Conservation (phyloP, 30 jellyfish, hydroid and myxozoan species). For the Mastigias papua region DNA sequence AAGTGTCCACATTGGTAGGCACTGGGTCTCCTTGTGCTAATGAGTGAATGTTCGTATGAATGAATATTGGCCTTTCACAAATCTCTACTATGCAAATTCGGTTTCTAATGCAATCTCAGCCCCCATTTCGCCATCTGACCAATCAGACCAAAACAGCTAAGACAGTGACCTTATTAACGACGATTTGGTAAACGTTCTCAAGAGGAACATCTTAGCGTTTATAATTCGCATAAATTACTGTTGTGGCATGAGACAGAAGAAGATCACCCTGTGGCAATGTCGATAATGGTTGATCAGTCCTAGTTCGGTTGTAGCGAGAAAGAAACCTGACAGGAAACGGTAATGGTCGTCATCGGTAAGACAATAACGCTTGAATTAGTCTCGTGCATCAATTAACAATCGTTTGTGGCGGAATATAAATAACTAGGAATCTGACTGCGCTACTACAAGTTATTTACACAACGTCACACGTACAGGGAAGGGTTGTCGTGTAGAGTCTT, state of each 20-base stretch:
- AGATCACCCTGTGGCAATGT: slow-evolving; percentile 3
- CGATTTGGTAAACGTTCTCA: no score
- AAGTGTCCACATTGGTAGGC: no score
- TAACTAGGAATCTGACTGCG: not conserved
- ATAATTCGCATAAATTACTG: not conserved
- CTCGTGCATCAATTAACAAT: slow-evolving; percentile 35
- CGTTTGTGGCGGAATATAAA: slow-evolving; percentile 10
- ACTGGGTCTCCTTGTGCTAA: no score
- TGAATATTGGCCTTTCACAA: no score
- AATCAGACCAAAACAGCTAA: no score
- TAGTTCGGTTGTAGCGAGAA: not conserved
- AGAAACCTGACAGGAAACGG: slow-evolving; percentile 40
- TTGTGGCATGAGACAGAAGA: not conserved
- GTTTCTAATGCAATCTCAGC: no score
- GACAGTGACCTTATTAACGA: no score
- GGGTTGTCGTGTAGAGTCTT: not conserved
- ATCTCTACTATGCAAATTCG: no score
- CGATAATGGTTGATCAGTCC: not conserved
- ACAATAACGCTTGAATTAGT: slow-evolving; percentile 48
- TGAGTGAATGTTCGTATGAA: no score
- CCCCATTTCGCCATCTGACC: no score
- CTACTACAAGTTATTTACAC: not conserved
- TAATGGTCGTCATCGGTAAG: slow-evolving; percentile 26
- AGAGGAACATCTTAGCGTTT: no score
- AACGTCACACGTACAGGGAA: not conserved